Conservation (phyloP, 2,113 vertebrate genomes). For the Pachyramphus minor region DNA sequence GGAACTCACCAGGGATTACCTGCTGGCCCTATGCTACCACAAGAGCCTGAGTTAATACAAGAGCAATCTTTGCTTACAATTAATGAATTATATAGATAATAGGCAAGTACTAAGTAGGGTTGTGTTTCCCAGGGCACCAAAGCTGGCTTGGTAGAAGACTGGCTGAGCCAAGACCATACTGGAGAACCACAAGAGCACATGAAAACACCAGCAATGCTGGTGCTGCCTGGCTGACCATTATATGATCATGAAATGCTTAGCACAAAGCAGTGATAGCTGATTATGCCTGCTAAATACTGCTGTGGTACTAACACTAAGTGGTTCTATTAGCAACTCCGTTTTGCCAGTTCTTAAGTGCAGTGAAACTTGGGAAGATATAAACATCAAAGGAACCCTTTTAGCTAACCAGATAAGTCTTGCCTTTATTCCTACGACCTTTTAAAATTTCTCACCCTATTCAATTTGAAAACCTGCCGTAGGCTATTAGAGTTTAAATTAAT, state of each 20-base stretch:
- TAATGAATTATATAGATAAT: background rate
- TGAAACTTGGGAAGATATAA: conserved; percentile 9
- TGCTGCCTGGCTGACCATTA: background rate
- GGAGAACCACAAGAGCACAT: background rate
- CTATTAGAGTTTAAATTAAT: background rate
- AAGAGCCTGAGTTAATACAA: background rate
- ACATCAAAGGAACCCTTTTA: conserved; percentile 26
- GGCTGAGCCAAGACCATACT: background rate
- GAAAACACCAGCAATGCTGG: background rate
- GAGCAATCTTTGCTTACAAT: background rate
- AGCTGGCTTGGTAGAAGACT: background rate
- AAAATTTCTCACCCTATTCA: background rate
- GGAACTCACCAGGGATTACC: background rate
- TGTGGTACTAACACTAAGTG: background rate
- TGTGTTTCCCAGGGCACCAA: background rate
- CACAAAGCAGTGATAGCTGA: background rate
- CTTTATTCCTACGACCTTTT: background rate
- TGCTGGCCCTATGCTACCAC: background rate
- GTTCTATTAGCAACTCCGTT: background rate
- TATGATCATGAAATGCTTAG: background rate
- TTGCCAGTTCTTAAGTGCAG: conserved; percentile 42
- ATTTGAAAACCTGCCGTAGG: background rate
- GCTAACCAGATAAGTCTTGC: background rate
- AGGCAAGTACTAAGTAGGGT: background rate
- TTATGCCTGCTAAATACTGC: background rate